Evolutionary conservation across 2,888 invertebrate genomes (phyloP), one percentile per base, ranked within the genome.

Genomic region (Apotomis capreana): DNA sequence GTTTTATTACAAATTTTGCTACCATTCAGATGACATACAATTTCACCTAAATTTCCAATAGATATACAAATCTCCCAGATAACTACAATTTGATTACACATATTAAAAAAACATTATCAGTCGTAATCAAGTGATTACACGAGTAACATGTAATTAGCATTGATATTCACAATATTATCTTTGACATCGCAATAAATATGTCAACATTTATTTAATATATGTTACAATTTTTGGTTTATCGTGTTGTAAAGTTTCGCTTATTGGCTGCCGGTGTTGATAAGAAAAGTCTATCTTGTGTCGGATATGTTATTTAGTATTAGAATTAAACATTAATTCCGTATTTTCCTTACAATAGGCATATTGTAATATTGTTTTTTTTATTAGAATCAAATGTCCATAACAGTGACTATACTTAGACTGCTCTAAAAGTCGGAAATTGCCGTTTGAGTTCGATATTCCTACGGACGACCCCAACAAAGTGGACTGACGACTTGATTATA

Each of bases 101-200:
- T 54, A 55, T 71, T 68, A 71, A 60, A 46, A 46, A 54, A 59
- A 36, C n/a, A 44, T 57, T 72, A 72, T 72, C 71, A 12, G 10
- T 4, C 68, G 51, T 67, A 71, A 71, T 71, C 70, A 78, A 73
- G 75, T 78, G 83, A 87, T 87, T 86, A 86, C 83, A 86, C 78
- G 82, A 83, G 49, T 83, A 82, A 78, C 72, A 76, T 83, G 84
- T 81, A 83, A 85, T 85, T 84, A 83, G 77, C 77, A 74, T 67
- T 75, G 83, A 86, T 84, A 82, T 64, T 10, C 46, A 37, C 59
- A 46, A 36, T 68, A 49, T 76, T 76, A 78, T 77, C 78, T 74
- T 74, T 68, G 59, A 77, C 76, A 78, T 80, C 78, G 75, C 69
- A 62, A 75, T 77, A 68, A 65, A 68, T 60, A 51, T 72, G 68